Conservation (phyloP, 2,888 invertebrate species). For the Oscheius sp. region DNA sequence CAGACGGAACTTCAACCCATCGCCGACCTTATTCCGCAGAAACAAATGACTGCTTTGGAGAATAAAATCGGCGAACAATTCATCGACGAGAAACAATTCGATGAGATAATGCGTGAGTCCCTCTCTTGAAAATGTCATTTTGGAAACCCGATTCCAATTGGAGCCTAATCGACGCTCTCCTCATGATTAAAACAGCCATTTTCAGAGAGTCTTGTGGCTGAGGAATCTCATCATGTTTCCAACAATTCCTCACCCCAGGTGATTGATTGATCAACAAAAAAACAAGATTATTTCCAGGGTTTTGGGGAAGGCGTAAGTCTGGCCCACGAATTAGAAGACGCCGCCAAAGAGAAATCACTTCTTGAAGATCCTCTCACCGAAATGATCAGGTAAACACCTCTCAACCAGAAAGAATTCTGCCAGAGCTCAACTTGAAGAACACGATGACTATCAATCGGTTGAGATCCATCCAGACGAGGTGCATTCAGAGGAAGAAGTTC, state of each 20-base stretch:
- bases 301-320: constrained; percentile 11
- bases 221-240: not conserved
- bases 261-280: not conserved
- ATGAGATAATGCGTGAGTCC: constrained; percentile 23
- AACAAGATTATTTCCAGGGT: not conserved
- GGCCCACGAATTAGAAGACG: constrained; percentile 11
- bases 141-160: constrained; percentile 18
- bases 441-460: not conserved
- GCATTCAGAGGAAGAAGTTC: too few species aligned
- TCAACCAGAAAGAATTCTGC: not conserved
- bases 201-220: constrained; percentile 19
- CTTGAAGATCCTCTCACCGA: constrained; percentile 10
- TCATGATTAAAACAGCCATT: constrained; percentile 26
- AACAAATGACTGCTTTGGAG: constrained; percentile 20
- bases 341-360: not conserved
- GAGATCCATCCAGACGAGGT: not conserved
- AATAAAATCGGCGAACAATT: not conserved
- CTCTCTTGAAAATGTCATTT: constrained; percentile 17
- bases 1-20: constrained; percentile 8
- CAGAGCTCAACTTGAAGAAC: constrained; percentile 7
- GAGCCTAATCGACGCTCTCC: constrained; percentile 20
- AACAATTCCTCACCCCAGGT: constrained; percentile 3
- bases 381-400: not conserved
- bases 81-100: constrained; percentile 17
- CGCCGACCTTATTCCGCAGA: constrained; percentile 4